phyloP scores from a whole-genome alignment of 2,888 invertebrate species.

The Alcis repandata region DNA sequence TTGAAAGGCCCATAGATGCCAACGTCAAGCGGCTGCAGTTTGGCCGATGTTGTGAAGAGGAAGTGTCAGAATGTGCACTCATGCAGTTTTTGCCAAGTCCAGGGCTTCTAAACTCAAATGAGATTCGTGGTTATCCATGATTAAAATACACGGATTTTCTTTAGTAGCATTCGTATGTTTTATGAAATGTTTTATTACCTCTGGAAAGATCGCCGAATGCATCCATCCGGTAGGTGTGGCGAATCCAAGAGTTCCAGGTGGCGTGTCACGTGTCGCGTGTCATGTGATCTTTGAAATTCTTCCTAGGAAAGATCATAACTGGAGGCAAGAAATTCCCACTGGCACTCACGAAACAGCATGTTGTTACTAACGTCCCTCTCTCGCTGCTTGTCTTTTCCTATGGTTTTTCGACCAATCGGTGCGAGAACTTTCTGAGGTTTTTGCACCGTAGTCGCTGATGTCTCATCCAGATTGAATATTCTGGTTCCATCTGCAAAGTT shows the following conservation, averaged over 20 bases:
- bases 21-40: constrained; percentile 6
- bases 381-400: constrained; percentile 58
- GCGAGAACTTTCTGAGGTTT: too few species aligned
- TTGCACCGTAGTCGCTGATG: too few species aligned
- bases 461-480: too few species aligned
- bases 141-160: constrained; percentile 40
- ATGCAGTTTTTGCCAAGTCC: too few species aligned
- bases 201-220: constrained; percentile 36
- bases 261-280: constrained; percentile 34
- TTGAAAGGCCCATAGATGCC: background rate
- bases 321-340: too few species aligned
- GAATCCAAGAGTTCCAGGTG: constrained; percentile 29
- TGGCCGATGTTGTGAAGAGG: constrained; percentile 4
- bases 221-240: constrained; percentile 33
- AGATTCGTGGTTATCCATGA: constrained; percentile 48
- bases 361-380: constrained; percentile 58
- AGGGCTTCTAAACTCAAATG: constrained; percentile 3
- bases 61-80: background rate
- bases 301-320: too few species aligned
- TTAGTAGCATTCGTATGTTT: constrained; percentile 32
- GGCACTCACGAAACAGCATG: constrained; percentile 57
- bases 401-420: too few species aligned
- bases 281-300: constrained; percentile 56
- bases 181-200: constrained; percentile 47
- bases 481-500: too few species aligned